Evolutionary conservation across 2,113 vertebrate genomes (phyloP), one percentile per base, ranked within the genome.

Genomic region (Symphodus melops): DNA sequence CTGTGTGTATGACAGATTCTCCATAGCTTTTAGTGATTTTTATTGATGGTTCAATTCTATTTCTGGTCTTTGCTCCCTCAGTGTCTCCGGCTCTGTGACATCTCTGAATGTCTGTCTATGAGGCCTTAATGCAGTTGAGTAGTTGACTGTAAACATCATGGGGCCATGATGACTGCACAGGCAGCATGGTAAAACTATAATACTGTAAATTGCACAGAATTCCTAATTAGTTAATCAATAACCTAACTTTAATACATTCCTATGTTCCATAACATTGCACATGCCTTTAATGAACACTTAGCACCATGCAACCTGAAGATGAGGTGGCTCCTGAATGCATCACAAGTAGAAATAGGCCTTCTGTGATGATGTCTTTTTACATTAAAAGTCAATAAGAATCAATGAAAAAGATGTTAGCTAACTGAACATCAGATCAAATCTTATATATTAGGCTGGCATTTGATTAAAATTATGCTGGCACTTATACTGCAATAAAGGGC

Each of bases 301-400:
- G 91, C 91, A 93, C 92, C 92, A 92, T 92, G 92, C 92, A 92
- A 91, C 91, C 90, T 92, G 88, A 89, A 90, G 72, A 93, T 89
- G 90, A 88, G 79, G 84, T 79, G 91, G 86, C 73, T 89, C 78
- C 76, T 86, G 75, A 86, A 90, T 60, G 73, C 73, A 84, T 86
- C 75, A 66, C 71, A 82, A 83, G 59, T 78, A 63, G 46, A 82
- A 82, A 87, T 68, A 82, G 81, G 76, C 89, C 83, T 75, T 85
- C 42, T 82, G 64, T 67, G 49, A 81, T 68, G 44, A 56, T 37
- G 6, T 58, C 49, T 66, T 70, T 86, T 81, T 62, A 84, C 76
- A 85, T 79, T 75, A 42, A 82, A 77, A 79, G 46, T 72, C 46
- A 55, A 20, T 64, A 16, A 65, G 13, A 79, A 68, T 84, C 49